Evolutionary conservation across 23 tunicate species (phyloP).

Genomic region (Diplosoma virens): DNA sequence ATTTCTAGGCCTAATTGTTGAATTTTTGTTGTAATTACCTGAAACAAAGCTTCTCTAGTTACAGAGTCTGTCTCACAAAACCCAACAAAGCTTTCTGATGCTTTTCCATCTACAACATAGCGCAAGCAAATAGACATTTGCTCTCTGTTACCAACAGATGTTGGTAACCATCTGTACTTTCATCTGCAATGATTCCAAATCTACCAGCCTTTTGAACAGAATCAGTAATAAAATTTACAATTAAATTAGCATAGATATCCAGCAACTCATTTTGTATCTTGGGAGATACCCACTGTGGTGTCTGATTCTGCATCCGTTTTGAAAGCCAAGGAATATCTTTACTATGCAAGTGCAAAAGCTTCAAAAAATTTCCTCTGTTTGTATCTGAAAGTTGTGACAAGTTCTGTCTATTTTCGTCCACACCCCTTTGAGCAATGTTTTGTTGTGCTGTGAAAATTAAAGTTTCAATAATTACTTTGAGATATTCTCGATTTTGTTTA

Average conservation of each 20-base stretch:
- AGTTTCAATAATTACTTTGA: slow-evolving; percentile 12
- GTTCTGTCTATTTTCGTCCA: background rate
- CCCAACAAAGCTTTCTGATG: slow-evolving; percentile 14
- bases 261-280: slow-evolving; percentile 42
- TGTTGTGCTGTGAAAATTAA: slow-evolving; percentile 6
- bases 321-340: slow-evolving; percentile 24
- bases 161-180: slow-evolving; percentile 48
- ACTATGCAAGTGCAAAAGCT: slow-evolving; percentile 2
- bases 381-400: background rate
- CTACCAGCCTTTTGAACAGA: background rate
- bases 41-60: slow-evolving; percentile 1
- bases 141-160: slow-evolving; percentile 10
- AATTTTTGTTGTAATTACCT: background rate
- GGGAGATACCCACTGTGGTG: slow-evolving; percentile 1
- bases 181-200: slow-evolving; percentile 37
- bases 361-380: slow-evolving; percentile 26
- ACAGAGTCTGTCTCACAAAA: slow-evolving; percentile 6
- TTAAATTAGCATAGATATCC: slow-evolving; percentile 5
- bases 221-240: background rate
- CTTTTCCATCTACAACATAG: background rate
- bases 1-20: background rate
- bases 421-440: slow-evolving; percentile 18
- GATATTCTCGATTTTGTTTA: slow-evolving; percentile 5
- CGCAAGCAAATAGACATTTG: slow-evolving; percentile 39
- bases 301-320: background rate